phyloP scores from a whole-genome alignment of 1,140 invertebrate species.

The Xylocopa sonorina region DNA sequence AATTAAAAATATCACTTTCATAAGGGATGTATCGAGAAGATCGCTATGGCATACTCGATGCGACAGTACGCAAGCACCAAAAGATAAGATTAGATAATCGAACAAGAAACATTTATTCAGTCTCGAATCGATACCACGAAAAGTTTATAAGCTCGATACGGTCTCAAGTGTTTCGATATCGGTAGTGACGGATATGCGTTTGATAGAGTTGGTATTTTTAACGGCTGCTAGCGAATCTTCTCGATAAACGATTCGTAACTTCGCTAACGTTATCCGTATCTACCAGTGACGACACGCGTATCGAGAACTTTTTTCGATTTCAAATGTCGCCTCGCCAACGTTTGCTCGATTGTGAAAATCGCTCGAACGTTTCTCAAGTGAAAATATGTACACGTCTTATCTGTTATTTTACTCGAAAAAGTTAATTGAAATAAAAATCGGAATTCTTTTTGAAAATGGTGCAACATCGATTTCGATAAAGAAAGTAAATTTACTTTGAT shows the following conservation, averaged over 20 bases:
- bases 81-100: conserved; percentile 67
- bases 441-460: too few species aligned
- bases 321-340: too few species aligned
- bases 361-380: background rate
- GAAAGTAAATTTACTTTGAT: too few species aligned
- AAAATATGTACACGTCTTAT: background rate
- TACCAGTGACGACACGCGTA: background rate
- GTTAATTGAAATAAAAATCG: too few species aligned
- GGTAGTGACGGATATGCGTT: background rate
- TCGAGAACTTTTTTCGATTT: background rate
- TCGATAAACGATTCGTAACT: background rate
- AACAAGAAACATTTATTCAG: conserved; percentile 51
- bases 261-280: background rate
- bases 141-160: conserved; percentile 15
- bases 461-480: too few species aligned
- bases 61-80: background rate
- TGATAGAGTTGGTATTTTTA: background rate
- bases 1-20: background rate
- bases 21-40: background rate
- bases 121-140: conserved; percentile 51
- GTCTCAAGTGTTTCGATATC: conserved; percentile 24
- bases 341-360: background rate
- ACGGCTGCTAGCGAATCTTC: background rate
- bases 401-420: background rate
- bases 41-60: background rate